Evolutionary conservation across 2,113 vertebrate species (phyloP).

Genomic region (Heterotilapia buettikoferi): DNA sequence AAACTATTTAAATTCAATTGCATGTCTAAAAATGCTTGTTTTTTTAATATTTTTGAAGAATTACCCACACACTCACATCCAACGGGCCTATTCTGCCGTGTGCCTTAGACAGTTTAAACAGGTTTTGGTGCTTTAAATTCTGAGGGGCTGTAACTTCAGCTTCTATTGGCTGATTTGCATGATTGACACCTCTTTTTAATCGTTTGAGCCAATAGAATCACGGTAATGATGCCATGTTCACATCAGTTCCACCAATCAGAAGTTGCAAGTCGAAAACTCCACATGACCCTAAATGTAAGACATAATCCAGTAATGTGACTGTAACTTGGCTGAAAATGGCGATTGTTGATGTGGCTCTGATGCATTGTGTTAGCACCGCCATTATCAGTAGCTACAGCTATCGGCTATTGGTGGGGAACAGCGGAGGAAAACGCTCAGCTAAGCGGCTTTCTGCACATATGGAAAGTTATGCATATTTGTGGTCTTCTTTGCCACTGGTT

Average conservation of each 20-base stretch:
- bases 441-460: neutral
- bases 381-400: neutral
- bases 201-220: neutral
- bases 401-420: neutral
- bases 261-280: neutral
- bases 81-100: neutral
- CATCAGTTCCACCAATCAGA: neutral
- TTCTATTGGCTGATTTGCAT: neutral
- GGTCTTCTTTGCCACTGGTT: neutral
- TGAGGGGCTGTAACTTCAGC: neutral
- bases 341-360: neutral
- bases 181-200: neutral
- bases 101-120: neutral
- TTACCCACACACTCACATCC: neutral
- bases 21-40: neutral
- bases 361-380: neutral
- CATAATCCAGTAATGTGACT: neutral
- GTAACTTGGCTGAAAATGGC: neutral
- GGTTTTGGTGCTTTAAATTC: neutral
- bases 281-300: neutral
- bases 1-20: neutral
- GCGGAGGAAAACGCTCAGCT: neutral
- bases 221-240: accelerated
- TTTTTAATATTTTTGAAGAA: neutral
- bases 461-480: neutral